Conservation (phyloP, 2,888 invertebrate genomes). For the Cryptosula pallasiana region DNA sequence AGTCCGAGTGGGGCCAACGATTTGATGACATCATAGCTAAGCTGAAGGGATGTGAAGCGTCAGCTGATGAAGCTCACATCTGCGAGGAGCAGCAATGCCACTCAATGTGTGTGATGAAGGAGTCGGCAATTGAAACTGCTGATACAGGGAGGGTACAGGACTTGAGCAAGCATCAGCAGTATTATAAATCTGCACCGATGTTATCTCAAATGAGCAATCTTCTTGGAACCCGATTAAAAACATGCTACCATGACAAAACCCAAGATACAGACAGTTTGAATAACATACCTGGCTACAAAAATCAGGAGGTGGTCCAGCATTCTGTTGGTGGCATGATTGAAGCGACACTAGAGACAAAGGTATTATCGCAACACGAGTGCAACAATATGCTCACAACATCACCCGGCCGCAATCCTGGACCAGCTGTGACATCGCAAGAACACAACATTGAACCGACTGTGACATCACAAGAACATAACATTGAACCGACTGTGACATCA, state of each 20-base stretch:
- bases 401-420: too few relatives aligned
- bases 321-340: background rate
- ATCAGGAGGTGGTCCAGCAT: background rate
- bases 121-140: background rate
- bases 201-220: background rate
- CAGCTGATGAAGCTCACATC: background rate
- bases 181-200: background rate
- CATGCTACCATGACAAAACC: background rate
- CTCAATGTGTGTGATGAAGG: background rate
- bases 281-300: background rate
- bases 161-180: background rate
- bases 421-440: too few relatives aligned
- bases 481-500: too few relatives aligned
- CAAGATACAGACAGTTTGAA: background rate
- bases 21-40: conserved; percentile 19
- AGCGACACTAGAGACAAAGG: background rate
- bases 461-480: too few relatives aligned
- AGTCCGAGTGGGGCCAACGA: background rate
- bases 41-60: background rate
- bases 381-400: too few relatives aligned
- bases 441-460: too few relatives aligned
- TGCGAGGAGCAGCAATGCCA: background rate
- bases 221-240: background rate
- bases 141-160: background rate
- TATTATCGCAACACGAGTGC: background rate